These are phyloP conservation scores for Stegana nigrithorax DNA, from an alignment of 2,888 invertebrate genomes.

Conservation along the genomic window DNA sequence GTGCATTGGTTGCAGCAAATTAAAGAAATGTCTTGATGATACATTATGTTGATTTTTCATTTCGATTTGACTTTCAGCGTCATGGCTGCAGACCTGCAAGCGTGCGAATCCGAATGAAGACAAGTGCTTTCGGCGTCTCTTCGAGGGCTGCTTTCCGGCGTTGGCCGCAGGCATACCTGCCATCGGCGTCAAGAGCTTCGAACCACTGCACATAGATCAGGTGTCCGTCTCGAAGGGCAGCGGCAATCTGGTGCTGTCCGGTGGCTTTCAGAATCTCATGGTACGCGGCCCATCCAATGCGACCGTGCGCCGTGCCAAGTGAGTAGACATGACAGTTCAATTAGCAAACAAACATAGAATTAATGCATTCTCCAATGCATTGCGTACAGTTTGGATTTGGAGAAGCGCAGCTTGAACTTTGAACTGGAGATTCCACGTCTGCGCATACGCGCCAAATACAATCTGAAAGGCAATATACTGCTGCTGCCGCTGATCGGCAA, in stretches of 20 bases:
- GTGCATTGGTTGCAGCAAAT: background rate
- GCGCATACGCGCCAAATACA: conserved; percentile 72
- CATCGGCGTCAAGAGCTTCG: conserved; percentile 72
- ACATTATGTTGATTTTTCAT: background rate
- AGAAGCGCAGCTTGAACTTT: conserved; percentile 70
- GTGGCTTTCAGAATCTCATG: conserved; percentile 71
- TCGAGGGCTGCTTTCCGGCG: conserved; percentile 72
- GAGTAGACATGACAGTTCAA: conserved; percentile 17
- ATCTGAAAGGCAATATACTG: conserved; percentile 73
- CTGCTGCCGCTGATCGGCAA: conserved; percentile 72
- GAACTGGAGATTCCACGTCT: conserved; percentile 72
- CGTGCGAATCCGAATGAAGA: conserved; percentile 71
- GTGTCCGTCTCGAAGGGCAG: conserved; percentile 72
- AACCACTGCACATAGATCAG: conserved; percentile 71
- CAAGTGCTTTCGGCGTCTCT: conserved; percentile 70
- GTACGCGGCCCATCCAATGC: conserved; percentile 73
- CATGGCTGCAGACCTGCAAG: conserved; percentile 71
- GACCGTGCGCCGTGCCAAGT: conserved; percentile 67
- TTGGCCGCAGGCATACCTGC: conserved; percentile 73
- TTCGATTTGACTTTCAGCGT: conserved; percentile 66
- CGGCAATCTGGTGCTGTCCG: conserved; percentile 71
- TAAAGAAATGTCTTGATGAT: background rate
- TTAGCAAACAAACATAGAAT: background rate
- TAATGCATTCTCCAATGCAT: background rate
- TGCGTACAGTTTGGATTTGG: conserved; percentile 70